Evolutionary conservation across 2,797 vertebrate genomes (phyloP).

Genomic region (Pseudotriccus pelzelni): DNA sequence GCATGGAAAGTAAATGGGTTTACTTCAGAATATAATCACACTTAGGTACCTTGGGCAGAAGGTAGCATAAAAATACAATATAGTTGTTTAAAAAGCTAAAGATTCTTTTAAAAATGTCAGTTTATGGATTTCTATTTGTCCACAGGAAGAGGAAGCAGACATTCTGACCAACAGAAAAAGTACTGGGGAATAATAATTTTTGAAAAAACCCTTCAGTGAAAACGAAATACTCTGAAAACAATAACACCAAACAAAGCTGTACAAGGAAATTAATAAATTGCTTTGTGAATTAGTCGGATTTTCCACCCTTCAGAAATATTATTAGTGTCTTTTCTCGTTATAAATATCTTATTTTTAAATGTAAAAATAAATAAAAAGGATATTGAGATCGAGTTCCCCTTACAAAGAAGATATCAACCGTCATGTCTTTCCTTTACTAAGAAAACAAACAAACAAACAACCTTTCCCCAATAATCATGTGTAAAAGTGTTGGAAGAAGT

Average conservation of each 20-base stretch:
- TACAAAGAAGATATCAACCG: neutral
- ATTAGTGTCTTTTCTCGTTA: neutral
- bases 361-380: neutral
- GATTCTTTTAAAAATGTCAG: neutral
- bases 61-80: neutral
- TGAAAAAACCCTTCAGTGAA: neutral
- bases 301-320: neutral
- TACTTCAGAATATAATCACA: neutral
- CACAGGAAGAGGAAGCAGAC: neutral
- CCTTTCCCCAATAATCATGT: rapidly evolving
- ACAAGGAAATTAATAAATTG: neutral
- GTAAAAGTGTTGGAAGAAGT: neutral
- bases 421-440: neutral
- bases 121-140: neutral
- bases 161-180: neutral
- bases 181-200: neutral
- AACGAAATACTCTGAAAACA: neutral
- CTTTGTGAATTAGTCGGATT: neutral
- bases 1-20: neutral
- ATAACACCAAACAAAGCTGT: neutral
- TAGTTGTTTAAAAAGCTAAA: neutral
- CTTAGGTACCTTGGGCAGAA: neutral
- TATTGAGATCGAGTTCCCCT: neutral
- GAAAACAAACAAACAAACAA: neutral
- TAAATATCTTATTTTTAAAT: neutral